phyloP scores from a whole-genome alignment of 2,113 vertebrate genomes.

The Triplophysa dalaica region DNA sequence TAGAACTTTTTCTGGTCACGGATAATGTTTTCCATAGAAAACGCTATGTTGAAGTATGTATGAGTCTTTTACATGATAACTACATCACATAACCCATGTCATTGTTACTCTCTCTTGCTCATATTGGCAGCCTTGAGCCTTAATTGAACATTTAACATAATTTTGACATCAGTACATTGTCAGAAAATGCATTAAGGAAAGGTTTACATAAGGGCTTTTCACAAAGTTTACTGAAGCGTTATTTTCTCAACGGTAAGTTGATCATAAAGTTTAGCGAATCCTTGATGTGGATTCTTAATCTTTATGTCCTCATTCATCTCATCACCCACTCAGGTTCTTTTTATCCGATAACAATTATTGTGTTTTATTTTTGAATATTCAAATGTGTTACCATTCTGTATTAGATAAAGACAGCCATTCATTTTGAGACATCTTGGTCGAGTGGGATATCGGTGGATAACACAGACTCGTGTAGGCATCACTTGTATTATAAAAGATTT shows the following conservation, averaged over 20 bases:
- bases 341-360: background rate
- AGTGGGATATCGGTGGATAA: conserved; percentile 68
- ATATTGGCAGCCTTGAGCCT: conserved; percentile 2
- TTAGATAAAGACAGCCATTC: conserved; percentile 71
- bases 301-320: conserved; percentile 46
- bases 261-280: conserved; percentile 16
- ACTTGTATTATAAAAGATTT: background rate
- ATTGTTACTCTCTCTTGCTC: conserved; percentile 15
- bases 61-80: conserved; percentile 28
- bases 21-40: conserved; percentile 44
- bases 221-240: conserved; percentile 33
- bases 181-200: conserved; percentile 5
- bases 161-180: background rate
- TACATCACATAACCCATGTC: conserved; percentile 13
- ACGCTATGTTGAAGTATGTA: conserved; percentile 39
- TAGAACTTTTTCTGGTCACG: conserved; percentile 42
- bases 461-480: conserved; percentile 3
- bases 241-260: conserved; percentile 71
- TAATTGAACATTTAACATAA: background rate
- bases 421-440: conserved; percentile 74
- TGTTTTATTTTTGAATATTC: conserved; percentile 33
- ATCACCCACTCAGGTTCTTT: conserved; percentile 45
- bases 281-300: conserved; percentile 20
- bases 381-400: conserved; percentile 48
- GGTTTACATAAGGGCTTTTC: conserved; percentile 24